Evolutionary conservation across 2,888 invertebrate genomes (phyloP).

Genomic region (Notodonta ziczac): DNA sequence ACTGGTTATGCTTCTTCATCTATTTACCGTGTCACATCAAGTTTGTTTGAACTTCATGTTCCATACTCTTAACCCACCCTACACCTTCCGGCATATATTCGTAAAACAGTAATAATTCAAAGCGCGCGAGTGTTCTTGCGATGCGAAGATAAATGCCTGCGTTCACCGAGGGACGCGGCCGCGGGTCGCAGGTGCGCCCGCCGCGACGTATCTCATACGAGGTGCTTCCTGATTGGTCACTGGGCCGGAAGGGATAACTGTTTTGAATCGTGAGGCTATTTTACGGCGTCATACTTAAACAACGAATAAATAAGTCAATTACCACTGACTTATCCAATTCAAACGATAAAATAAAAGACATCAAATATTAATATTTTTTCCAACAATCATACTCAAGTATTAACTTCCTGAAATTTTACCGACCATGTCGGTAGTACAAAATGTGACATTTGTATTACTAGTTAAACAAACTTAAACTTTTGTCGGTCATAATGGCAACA

Average conservation of each 20-base stretch:
- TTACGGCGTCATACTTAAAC: not conserved
- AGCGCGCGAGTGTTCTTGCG: constrained; percentile 36
- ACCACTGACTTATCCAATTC: no score
- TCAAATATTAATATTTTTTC: no score
- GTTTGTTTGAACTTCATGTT: no score
- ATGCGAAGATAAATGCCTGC: constrained; percentile 55
- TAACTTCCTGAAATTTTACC: no score
- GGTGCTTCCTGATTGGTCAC: not conserved
- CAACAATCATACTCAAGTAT: no score
- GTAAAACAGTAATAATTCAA: constrained; percentile 6
- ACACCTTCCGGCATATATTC: not conserved
- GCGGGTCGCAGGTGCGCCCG: constrained; percentile 45
- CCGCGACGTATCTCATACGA: constrained; percentile 38
- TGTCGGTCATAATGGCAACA: not conserved
- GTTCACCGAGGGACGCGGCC: constrained; percentile 36
- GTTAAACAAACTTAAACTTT: not conserved
- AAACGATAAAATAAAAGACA: no score
- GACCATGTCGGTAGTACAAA: no score
- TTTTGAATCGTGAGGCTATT: no score
- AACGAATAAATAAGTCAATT: not conserved
- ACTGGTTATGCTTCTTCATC: not conserved
- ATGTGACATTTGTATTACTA: not conserved
- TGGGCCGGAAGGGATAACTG: not conserved
- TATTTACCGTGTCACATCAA: not conserved
- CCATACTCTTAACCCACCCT: constrained; percentile 10